Base-by-base conservation (phyloP, 2,888 invertebrate genomes). In the Amphipoea lucens region DNA sequence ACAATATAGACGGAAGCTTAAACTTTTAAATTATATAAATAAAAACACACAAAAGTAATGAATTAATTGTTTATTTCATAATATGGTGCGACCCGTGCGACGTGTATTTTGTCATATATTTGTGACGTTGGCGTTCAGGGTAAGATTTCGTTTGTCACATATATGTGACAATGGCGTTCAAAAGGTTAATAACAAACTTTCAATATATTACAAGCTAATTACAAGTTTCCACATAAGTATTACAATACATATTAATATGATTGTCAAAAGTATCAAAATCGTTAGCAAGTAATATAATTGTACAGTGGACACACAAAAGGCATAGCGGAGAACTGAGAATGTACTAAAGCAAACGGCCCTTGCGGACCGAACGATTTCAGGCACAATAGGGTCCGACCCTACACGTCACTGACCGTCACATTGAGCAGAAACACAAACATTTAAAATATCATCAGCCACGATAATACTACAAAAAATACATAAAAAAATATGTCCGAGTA, bases 401-500 rank as follows among this genome's bases (percentile, higher is more conserved):
- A 92, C 95, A 96, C 95, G 95, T 96, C 96, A 95, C 89, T 92
- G 92, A 92, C 89, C 94, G 91, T 94, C 96, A 94, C 92, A 94
- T 95, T 94, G 96, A 96, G 95, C 95, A 96, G 96, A 96, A 96
- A 96, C 92, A 94, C 93, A 96, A 96, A 96, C 96, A 96, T 96
- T 96, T 94, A 95, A 95, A 96, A 95, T 92, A 95, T 95, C 95
- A 96, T 96, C 96, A 95, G 92, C 91, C 87, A 89, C 90, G 91
- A 94, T 94, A 92, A 92, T 92, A 91, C 88, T 89, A 87, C 87
- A 88, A 88, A 88, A 89, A 89, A 86, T 76, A 85, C 60, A 74
- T 88, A 83, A 91, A 90, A 90, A 93, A 92, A 90, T 88, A 91
- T 93, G 93, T 92, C 91, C 90, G 88, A 88, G 91, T 89, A 94